phyloP scores from a whole-genome alignment of 2,888 invertebrate genomes.

The Cheilosia pagana region DNA sequence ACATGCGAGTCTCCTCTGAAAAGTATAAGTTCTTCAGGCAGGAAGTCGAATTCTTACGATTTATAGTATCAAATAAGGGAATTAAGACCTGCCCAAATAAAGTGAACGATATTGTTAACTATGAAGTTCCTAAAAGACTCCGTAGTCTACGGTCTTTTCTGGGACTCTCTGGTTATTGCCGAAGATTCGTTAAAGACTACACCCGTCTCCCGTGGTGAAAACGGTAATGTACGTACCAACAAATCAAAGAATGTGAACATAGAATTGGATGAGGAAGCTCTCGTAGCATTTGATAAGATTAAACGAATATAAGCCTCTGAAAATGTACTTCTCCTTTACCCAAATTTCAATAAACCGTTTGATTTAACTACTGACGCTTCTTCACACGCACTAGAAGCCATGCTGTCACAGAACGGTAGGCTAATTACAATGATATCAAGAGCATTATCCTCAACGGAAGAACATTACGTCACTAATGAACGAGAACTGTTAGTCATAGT shows the following conservation, averaged over 20 bases:
- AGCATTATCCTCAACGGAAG: conserved; percentile 75
- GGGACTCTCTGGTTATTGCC: conserved; percentile 32
- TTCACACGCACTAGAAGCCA: conserved; percentile 76
- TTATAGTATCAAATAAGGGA: conserved; percentile 44
- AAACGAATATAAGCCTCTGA: conserved; percentile 28
- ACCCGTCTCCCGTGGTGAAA: conserved; percentile 25
- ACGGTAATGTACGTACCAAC: conserved; percentile 30
- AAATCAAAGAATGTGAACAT: conserved; percentile 15
- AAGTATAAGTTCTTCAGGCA: conserved; percentile 43
- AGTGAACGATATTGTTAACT: conserved; percentile 52
- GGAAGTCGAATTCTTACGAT: conserved; percentile 52
- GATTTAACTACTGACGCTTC: conserved; percentile 77
- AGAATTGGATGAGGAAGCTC: conserved; percentile 18
- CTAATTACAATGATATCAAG: conserved; percentile 78
- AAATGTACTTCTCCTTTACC: conserved; percentile 66
- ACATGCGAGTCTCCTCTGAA: conserved; percentile 42
- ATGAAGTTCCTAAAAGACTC: conserved; percentile 42
- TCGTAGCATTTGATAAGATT: conserved; percentile 4
- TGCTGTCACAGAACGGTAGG: conserved; percentile 76
- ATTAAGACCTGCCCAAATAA: conserved; percentile 55
- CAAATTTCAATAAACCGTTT: conserved; percentile 78
- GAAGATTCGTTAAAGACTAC: conserved; percentile 32
- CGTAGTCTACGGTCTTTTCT: conserved; percentile 36
- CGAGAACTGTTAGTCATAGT: conserved; percentile 79
- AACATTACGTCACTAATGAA: conserved; percentile 78